phyloP scores from a whole-genome alignment of 2,888 invertebrate species.

The Leptogaster cylindrica region DNA sequence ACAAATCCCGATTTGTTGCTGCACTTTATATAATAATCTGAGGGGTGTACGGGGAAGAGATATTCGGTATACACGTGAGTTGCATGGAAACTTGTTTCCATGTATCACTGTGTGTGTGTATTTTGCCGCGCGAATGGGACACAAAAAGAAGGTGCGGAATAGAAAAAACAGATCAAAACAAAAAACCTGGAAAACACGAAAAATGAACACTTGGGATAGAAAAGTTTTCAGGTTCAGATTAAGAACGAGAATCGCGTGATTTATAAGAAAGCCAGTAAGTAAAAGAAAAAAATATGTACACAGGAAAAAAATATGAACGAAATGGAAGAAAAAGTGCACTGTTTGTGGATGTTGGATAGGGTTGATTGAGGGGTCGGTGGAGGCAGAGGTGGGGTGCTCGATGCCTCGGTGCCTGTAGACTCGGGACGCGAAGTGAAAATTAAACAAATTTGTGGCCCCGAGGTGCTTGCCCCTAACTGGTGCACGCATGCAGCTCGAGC shows the following conservation, averaged over 20 bases:
- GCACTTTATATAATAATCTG: not conserved
- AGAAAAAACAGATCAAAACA: conserved; percentile 39
- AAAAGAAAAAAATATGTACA: too few relatives aligned
- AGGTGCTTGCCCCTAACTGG: conserved; percentile 12
- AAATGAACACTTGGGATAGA: conserved; percentile 9
- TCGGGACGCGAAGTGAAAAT: not conserved
- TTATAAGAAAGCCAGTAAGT: conserved; percentile 8
- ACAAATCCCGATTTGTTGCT: not conserved
- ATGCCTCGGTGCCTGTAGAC: not conserved
- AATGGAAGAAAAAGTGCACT: not conserved
- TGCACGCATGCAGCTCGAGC: conserved; percentile 5
- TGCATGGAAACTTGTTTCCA: not conserved
- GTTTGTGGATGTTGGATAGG: not conserved
- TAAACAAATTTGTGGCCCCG: conserved; percentile 7
- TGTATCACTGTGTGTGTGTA: not conserved
- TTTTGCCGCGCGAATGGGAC: conserved; percentile 33
- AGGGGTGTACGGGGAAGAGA: too few relatives aligned
- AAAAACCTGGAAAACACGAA: conserved; percentile 29
- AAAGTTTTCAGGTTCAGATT: conserved; percentile 26
- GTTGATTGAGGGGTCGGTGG: not conserved
- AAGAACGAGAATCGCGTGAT: conserved; percentile 34
- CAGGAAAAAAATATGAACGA: not conserved
- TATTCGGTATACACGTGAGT: conserved; percentile 27
- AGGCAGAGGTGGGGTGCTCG: not conserved
- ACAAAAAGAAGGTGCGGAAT: conserved; percentile 27